Percentiles rank a stretch among this genome's conserved stretches.
Conservation (phyloP, 2,888 invertebrate genomes). For the Actias luna region DNA sequence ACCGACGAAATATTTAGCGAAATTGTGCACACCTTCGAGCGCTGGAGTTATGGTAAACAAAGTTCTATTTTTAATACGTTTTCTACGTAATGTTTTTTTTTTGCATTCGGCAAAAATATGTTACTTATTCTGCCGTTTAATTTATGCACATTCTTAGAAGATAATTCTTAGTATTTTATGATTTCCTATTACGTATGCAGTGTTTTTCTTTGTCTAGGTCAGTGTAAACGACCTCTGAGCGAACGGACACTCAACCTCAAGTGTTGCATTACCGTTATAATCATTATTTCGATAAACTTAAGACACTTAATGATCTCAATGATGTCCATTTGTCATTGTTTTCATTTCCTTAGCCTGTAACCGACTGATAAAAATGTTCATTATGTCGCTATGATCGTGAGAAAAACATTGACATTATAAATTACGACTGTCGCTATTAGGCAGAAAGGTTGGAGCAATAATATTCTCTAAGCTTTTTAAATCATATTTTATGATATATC, state of each 20-base stretch:
- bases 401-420: background rate
- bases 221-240: conserved; percentile 54
- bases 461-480: too few species aligned
- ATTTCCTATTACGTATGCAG: conserved; percentile 2
- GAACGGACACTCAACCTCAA: conserved; percentile 52
- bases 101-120: background rate
- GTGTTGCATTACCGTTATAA: conserved; percentile 50
- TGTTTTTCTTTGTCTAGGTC: conserved; percentile 47
- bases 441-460: too few species aligned
- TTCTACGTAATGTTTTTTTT: conserved; percentile 4
- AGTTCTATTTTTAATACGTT: conserved; percentile 6
- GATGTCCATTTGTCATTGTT: background rate
- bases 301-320: background rate
- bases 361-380: background rate
- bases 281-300: conserved; percentile 37
- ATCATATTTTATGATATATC: too few species aligned
- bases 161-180: conserved; percentile 21
- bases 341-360: background rate
- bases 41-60: conserved; percentile 8
- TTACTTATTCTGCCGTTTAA: background rate
- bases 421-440: background rate
- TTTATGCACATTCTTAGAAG: conserved; percentile 5
- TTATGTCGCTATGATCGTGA: background rate
- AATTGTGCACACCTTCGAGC: conserved; percentile 5
- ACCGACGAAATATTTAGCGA: conserved; percentile 1